Evolutionary conservation across 2,797 vertebrate species (phyloP), one percentile per base, ranked within the genome.

Genomic region (Poecilia picta): DNA sequence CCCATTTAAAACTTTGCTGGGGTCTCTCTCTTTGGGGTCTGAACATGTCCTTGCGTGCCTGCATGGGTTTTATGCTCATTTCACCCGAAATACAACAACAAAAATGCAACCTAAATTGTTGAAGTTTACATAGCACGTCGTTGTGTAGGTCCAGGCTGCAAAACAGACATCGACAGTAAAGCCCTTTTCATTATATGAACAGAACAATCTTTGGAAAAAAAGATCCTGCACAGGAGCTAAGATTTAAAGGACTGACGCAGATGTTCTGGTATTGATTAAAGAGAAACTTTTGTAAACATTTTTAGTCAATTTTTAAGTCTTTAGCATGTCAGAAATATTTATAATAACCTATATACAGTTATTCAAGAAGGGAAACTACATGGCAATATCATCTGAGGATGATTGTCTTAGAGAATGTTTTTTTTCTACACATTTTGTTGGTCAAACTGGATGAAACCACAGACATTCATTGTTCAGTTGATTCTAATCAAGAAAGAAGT

Each of bases 211-310:
- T 72, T 70, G 66, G 43, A 72, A 46, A 28, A 41, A 41, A 46
- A 46, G 15, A 31, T 28, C 25, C 28, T 28, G 16, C 41, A 72
- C 68, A 46, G 68, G 41, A 45, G 68, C 13, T 68, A 41, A 41
- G 36, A 39, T 23, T 16, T 28, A 45, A 72, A 46, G n/a, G 45
- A 31, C 28, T 72, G 41, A 46, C 13, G 2, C 41, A 45, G n/a
- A 72, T 72, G 41, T 71, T 71, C 68, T 72, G 68, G 25, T 46
- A 72, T 3, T 45, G 41, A 71, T 71, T 71, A 72, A 45, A 46
- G 68, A 28, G 3, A 45, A 72, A 28, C 41, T 8, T 45, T 72
- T 68, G 64, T 41, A 68, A 68, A 41, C 18, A 68, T 68, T 68
- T 41, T 7, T 0, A 41, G 43, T 43, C n/a, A 15, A 12, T 70